Percentiles rank a stretch among this genome's conserved stretches.
Conservation (phyloP, 2,797 vertebrate genomes). For the Thalassophryne amazonica region DNA sequence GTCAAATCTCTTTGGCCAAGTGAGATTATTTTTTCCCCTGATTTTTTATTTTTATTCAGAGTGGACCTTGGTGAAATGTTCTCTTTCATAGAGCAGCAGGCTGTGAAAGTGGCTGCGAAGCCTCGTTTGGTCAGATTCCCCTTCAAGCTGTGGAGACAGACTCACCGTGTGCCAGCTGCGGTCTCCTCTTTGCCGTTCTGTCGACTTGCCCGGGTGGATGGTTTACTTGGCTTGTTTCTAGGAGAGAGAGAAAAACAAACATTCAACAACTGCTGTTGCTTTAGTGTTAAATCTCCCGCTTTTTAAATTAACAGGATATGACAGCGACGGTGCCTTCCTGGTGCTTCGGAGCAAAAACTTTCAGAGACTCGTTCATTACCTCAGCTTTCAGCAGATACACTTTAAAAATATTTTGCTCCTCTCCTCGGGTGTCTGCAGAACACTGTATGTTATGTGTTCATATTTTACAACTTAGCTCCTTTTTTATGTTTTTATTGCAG, state of each 20-base stretch:
- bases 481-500: neutral
- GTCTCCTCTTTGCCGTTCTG: conserved; percentile 76
- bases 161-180: conserved; percentile 75
- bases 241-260: conserved; percentile 60
- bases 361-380: conserved; percentile 7
- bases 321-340: conserved; percentile 24
- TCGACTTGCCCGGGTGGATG: conserved; percentile 87
- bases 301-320: conserved; percentile 23
- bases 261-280: conserved; percentile 40
- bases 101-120: conserved; percentile 5
- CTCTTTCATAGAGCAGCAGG: conserved; percentile 37
- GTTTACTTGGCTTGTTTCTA: conserved; percentile 89
- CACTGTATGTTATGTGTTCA: neutral
- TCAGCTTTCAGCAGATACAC: neutral
- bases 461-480: neutral
- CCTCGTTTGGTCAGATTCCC: conserved; percentile 27
- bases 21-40: conserved; percentile 5
- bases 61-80: conserved; percentile 43
- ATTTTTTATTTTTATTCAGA: conserved; percentile 36
- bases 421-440: neutral
- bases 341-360: conserved; percentile 6
- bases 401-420: neutral
- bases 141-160: conserved; percentile 34
- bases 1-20: neutral
- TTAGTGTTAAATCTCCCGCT: conserved; percentile 15